Evolutionary conservation across 1,140 invertebrate species (phyloP).

Genomic region (Monochamus saltuarius): DNA sequence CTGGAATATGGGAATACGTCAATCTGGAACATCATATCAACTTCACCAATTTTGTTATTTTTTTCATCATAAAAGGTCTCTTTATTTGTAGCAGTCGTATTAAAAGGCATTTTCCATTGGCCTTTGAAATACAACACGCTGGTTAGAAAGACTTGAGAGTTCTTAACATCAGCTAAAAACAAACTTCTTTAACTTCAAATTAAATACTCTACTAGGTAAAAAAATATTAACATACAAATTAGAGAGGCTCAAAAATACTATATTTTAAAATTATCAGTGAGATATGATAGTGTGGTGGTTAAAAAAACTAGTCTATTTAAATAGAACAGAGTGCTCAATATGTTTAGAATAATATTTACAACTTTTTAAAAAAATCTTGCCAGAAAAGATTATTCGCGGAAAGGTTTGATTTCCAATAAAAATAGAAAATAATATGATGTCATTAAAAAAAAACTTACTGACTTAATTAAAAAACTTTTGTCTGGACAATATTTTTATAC

Average conservation of each 20-base stretch:
- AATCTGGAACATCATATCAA: slow-evolving; percentile 65
- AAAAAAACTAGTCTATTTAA: neutral
- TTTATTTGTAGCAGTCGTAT: slow-evolving; percentile 59
- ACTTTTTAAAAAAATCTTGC: no score
- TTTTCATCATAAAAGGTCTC: slow-evolving; percentile 58
- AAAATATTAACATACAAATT: no score
- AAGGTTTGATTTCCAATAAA: no score
- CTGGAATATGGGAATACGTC: slow-evolving; percentile 57
- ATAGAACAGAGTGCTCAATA: neutral
- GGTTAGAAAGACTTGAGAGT: slow-evolving; percentile 68
- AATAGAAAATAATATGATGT: no score
- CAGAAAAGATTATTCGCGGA: no score
- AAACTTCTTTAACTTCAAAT: neutral
- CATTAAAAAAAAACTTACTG: no score
- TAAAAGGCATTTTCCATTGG: slow-evolving; percentile 73
- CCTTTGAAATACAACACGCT: slow-evolving; percentile 85
- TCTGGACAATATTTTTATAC: no score
- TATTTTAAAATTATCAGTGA: neutral
- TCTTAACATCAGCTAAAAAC: slow-evolving; percentile 49
- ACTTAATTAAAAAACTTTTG: no score
- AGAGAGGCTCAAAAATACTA: no score
- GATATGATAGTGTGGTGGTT: neutral
- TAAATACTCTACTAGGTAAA: neutral
- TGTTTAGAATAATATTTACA: no score
- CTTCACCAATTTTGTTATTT: slow-evolving; percentile 54